Base-by-base conservation (phyloP, 2,113 vertebrate genomes). In the Zosterops borbonicus region DNA sequence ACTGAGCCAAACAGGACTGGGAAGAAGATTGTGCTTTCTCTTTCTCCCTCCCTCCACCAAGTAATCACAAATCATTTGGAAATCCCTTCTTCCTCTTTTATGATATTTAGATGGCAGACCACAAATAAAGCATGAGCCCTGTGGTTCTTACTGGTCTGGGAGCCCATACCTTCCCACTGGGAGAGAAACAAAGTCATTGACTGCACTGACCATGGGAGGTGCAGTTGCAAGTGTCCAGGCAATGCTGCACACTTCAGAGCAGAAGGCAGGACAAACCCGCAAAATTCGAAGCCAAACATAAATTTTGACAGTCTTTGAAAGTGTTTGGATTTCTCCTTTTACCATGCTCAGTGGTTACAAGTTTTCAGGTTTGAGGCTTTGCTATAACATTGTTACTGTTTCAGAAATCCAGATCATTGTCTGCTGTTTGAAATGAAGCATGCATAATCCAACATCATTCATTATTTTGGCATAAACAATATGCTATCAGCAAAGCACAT, bases 1-100 rank as follows among this genome's bases (percentile, higher is more conserved):
- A 92, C 89, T 95, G 93, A 86, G 95, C 94, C 85, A 64, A 95
- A 96, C 81, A 27, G 24, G n/a, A 89, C 80, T 87, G 87, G 80
- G 83, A 96, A 75, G 79, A 93, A 70, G 52, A 58, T 42, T 37
- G 3, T 5, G 8, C 46, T 83, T 68, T 94, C 60, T 67, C 27
- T 85, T 83, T 47, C 60, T 83, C 53, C 59, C 21, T 88, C 37
- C 19, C 24, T 81, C 37, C 50, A 50, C 20, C 1, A 3, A 73
- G 53, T 53, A 81, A 20, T 50, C 55, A 44, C 37, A 62, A 44
- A 87, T 79, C 70, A 35, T 23, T 3, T 74, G 52, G 39, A 75
- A 87, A 88, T 29, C 44, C 27, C 39, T 35, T 91, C 56, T 70
- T 5, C 2, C 55, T 75, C 71, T 79, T 77, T 70, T 59, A 71